Percentiles rank a stretch among this genome's conserved stretches.
phyloP scores from a whole-genome alignment of 2,797 vertebrate species.

The Crax fasciolata region DNA sequence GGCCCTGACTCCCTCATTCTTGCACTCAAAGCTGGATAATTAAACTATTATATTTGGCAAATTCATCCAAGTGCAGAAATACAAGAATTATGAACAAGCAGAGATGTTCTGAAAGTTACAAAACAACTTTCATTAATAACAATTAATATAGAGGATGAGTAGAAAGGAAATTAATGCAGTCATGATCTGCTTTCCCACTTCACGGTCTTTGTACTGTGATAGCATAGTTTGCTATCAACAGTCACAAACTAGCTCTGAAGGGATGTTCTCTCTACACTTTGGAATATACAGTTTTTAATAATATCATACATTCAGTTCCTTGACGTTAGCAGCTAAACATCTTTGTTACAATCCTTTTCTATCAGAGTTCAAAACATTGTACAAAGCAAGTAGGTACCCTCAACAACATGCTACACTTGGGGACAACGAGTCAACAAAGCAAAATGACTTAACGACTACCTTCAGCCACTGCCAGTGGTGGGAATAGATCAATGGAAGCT shows the following conservation, averaged over 20 bases:
- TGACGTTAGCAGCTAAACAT: not conserved
- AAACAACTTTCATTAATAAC: not conserved
- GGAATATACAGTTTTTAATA: not conserved
- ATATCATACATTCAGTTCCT: not conserved
- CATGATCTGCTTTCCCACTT: not conserved
- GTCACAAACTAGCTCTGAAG: not conserved
- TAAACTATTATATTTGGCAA: not conserved
- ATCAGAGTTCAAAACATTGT: not conserved
- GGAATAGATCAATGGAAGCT: not conserved
- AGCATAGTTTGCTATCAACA: not conserved
- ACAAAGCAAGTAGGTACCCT: not conserved
- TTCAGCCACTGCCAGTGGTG: not conserved
- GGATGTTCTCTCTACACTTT: not conserved
- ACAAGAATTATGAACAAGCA: not conserved
- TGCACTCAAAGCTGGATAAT: not conserved
- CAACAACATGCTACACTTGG: not conserved
- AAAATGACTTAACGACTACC: rapidly evolving
- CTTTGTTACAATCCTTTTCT: not conserved
- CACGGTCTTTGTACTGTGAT: not conserved
- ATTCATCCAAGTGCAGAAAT: not conserved
- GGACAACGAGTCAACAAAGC: not conserved
- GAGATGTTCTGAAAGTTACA: not conserved
- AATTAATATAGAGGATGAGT: not conserved
- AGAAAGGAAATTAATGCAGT: not conserved
- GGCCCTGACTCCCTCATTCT: not conserved